phyloP scores from a whole-genome alignment of 2,113 vertebrate species.

The Otus sunia region DNA sequence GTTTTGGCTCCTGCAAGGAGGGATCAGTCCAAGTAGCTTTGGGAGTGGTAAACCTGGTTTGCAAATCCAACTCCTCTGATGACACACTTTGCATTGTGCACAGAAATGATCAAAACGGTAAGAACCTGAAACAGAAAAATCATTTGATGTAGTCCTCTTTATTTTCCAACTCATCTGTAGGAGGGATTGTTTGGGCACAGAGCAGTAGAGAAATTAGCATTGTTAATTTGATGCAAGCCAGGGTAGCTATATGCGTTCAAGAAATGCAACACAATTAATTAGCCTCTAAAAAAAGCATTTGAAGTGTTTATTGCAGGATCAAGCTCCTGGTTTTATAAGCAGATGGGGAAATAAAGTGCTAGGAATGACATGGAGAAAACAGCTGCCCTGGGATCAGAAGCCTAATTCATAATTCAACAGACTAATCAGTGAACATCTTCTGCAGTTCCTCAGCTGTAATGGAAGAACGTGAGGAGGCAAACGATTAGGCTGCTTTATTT shows the following conservation, averaged over 20 bases:
- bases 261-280: constrained; percentile 83
- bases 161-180: background rate
- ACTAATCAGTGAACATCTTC: constrained; percentile 83
- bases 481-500: constrained; percentile 61
- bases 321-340: constrained; percentile 79
- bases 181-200: background rate
- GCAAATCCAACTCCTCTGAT: background rate
- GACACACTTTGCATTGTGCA: background rate
- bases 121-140: background rate
- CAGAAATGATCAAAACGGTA: background rate
- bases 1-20: background rate
- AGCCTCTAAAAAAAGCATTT: constrained; percentile 72
- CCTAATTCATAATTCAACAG: constrained; percentile 84
- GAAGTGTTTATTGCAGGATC: constrained; percentile 83
- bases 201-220: constrained; percentile 44
- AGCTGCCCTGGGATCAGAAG: constrained; percentile 78
- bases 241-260: constrained; percentile 44
- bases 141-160: background rate
- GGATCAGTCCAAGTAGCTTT: background rate
- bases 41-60: background rate
- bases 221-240: constrained; percentile 70
- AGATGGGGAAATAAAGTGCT: constrained; percentile 81
- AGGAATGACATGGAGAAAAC: constrained; percentile 78
- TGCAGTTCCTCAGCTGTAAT: constrained; percentile 62
- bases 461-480: constrained; percentile 77